Conservation (phyloP, 2,797 vertebrate genomes). For the Jordanella pulchra region DNA sequence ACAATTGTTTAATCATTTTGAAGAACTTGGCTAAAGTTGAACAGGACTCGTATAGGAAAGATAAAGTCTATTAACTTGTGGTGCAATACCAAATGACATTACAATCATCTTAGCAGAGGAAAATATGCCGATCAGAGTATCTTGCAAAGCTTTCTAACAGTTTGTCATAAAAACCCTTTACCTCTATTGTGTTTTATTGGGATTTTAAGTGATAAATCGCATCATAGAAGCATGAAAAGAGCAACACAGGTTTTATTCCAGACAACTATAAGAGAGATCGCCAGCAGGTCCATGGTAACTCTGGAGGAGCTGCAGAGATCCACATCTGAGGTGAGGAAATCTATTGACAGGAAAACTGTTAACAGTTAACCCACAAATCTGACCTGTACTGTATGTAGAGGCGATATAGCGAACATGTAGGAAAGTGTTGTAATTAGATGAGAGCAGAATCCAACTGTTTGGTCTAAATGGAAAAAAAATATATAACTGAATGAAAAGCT, state of each 20-base stretch:
- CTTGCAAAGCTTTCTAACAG: not conserved
- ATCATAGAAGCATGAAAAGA: not conserved
- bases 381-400: too few species aligned
- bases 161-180: not conserved
- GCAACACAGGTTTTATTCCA: not conserved
- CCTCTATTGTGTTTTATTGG: not conserved
- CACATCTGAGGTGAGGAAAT: not conserved
- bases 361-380: too few species aligned
- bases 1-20: not conserved
- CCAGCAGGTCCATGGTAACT: not conserved
- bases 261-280: not conserved
- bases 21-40: not conserved
- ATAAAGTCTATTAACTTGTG: not conserved
- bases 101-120: too few species aligned
- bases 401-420: not conserved
- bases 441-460: not conserved
- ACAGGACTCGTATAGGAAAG: not conserved
- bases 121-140: not conserved
- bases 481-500: not conserved
- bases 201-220: not conserved
- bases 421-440: not conserved
- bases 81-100: not conserved
- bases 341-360: too few species aligned
- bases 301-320: conserved; percentile 3
- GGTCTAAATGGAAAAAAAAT: not conserved